A percentile compares a stretch with the other conserved stretches of the same genome.
phyloP scores from a whole-genome alignment of 2,888 invertebrate genomes.

The Bhutanitis thaidina region DNA sequence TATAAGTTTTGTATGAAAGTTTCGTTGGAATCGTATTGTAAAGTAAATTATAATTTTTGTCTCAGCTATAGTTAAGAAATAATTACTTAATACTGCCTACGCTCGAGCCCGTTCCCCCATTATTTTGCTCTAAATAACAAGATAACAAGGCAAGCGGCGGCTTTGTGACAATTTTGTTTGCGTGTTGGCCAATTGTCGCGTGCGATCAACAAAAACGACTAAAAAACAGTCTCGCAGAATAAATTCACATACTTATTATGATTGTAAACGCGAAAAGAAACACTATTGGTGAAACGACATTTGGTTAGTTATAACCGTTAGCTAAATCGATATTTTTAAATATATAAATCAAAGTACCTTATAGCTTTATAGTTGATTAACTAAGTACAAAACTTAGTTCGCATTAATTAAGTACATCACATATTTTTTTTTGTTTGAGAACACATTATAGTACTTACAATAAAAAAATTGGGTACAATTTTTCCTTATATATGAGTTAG shows the following conservation, averaged over 20 bases:
- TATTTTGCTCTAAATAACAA: conserved; percentile 40
- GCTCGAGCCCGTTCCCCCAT: conserved; percentile 24
- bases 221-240: conserved; percentile 16
- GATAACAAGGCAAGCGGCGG: conserved; percentile 31
- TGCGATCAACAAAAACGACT: conserved; percentile 13
- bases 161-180: conserved; percentile 14
- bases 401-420: no score
- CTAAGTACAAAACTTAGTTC: no score
- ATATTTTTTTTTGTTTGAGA: no score
- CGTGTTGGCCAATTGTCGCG: conserved; percentile 14
- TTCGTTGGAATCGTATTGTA: no score
- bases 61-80: background rate
- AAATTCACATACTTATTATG: conserved; percentile 4
- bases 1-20: no score
- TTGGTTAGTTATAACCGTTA: background rate
- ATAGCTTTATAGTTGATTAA: no score
- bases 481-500: no score
- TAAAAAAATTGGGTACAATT: no score
- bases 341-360: background rate
- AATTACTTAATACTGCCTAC: conserved; percentile 16
- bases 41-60: background rate
- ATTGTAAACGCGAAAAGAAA: conserved; percentile 14
- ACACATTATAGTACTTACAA: no score
- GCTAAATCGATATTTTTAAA: background rate
- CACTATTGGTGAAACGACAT: conserved; percentile 7